Percentiles rank a stretch among this genome's conserved stretches.
Conservation (phyloP, 92 coral and sea anemone genomes). For the Porites rus region DNA sequence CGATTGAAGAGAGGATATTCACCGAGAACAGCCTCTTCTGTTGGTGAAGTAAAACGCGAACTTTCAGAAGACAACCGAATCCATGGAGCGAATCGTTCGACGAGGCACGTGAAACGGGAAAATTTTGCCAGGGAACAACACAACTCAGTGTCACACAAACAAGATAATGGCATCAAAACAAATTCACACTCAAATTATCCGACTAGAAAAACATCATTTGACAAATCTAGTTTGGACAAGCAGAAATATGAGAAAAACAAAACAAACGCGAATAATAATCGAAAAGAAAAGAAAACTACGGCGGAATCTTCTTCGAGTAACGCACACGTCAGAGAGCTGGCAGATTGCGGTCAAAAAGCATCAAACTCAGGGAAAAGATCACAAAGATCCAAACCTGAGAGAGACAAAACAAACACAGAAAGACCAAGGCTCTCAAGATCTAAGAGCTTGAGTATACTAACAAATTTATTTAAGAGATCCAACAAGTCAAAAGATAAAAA, state of each 20-base stretch:
- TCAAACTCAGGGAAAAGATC: slow-evolving; percentile 35
- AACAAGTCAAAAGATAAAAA: slow-evolving; percentile 50
- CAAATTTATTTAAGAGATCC: slow-evolving; percentile 82
- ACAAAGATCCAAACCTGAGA: slow-evolving; percentile 38
- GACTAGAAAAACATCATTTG: slow-evolving; percentile 73
- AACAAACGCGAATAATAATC: slow-evolving; percentile 53
- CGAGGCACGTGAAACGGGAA: slow-evolving; percentile 63
- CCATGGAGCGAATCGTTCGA: slow-evolving; percentile 4
- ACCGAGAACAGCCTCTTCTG: slow-evolving; percentile 5
- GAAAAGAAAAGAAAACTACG: slow-evolving; percentile 36
- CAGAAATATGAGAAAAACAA: slow-evolving; percentile 56
- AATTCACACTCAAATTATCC: slow-evolving; percentile 48
- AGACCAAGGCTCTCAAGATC: slow-evolving; percentile 61
- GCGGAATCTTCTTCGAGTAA: slow-evolving; percentile 26
- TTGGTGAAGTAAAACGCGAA: neutral
- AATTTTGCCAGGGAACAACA: slow-evolving; percentile 45
- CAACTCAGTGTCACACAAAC: slow-evolving; percentile 50
- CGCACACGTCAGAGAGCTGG: slow-evolving; percentile 34
- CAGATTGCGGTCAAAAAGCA: slow-evolving; percentile 14
- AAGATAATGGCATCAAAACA: slow-evolving; percentile 28
- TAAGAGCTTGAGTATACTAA: slow-evolving; percentile 80
- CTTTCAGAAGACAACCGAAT: neutral
- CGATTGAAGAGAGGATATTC: slow-evolving; percentile 46
- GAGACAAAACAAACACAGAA: slow-evolving; percentile 53
- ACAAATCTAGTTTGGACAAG: slow-evolving; percentile 38